Evolutionary conservation across 2,113 vertebrate genomes (phyloP).

Genomic region (Hydropotes inermis): DNA sequence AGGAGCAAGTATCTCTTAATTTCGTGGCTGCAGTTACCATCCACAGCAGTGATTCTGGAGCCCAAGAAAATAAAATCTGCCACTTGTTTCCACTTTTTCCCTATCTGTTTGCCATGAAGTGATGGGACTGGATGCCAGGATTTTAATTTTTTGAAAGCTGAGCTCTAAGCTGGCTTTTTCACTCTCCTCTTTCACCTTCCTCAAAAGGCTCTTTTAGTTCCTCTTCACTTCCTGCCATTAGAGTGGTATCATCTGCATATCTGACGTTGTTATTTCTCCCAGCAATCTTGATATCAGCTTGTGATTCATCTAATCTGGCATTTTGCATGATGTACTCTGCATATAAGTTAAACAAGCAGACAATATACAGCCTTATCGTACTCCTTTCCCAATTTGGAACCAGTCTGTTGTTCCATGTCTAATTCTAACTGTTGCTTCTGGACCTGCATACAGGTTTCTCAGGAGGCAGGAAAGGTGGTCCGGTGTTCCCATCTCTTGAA

Average conservation of each 20-base stretch:
- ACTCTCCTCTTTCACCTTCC: neutral
- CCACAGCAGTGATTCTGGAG: neutral
- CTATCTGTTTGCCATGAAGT: neutral
- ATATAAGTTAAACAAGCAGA: neutral
- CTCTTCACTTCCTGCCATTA: neutral
- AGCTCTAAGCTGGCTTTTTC: neutral
- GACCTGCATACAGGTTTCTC: neutral
- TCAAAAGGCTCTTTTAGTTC: neutral
- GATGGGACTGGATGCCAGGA: neutral
- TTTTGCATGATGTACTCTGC: neutral
- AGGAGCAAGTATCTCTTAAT: neutral
- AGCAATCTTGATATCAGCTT: neutral
- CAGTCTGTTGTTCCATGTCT: neutral
- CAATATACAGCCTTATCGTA: neutral
- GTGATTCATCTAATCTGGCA: neutral
- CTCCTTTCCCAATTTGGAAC: neutral
- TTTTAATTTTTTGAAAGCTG: neutral
- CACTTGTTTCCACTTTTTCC: neutral
- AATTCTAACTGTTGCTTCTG: neutral
- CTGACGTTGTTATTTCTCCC: neutral
- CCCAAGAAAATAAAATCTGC: neutral
- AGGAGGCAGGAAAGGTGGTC: neutral
- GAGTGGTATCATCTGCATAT: neutral
- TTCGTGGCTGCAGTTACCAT: neutral
- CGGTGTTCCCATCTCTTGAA: neutral